Percentiles rank a stretch among this genome's conserved stretches.
phyloP scores from a whole-genome alignment of 2,797 vertebrate species.

The Sebastes wilsoni region DNA sequence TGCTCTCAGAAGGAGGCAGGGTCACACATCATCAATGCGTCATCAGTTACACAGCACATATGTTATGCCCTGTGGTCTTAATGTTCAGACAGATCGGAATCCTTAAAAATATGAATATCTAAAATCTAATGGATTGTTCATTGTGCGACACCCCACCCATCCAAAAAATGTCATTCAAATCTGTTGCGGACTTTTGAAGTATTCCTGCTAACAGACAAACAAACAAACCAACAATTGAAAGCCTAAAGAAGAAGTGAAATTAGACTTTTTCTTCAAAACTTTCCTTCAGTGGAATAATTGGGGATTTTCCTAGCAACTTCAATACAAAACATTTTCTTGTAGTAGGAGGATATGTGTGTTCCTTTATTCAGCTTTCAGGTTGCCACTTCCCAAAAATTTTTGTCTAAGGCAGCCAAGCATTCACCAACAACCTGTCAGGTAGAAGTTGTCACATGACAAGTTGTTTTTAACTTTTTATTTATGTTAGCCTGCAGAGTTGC shows the following conservation, averaged over 20 bases:
- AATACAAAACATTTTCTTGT: background rate
- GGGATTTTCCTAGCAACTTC: background rate
- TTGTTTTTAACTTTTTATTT: background rate
- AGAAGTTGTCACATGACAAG: background rate
- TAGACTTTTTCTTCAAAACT: background rate
- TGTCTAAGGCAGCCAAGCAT: background rate
- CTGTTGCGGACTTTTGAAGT: no score
- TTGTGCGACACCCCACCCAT: no score
- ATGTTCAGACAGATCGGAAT: no score
- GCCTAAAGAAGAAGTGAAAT: background rate
- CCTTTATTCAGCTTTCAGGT: background rate
- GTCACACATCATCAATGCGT: no score
- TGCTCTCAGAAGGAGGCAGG: no score
- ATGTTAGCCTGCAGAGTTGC: background rate
- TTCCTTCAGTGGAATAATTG: background rate
- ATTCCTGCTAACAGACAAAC: background rate
- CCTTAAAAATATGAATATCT: no score
- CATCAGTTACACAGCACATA: no score
- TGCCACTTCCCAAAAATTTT: background rate
- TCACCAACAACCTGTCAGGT: background rate
- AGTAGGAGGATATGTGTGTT: background rate
- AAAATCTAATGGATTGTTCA: no score
- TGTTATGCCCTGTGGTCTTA: no score
- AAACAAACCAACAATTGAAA: background rate
- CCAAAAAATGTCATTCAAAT: no score